These are phyloP conservation scores for Arenaria interpres DNA, from an alignment of 2,113 vertebrate species.

Conservation along the genomic window DNA sequence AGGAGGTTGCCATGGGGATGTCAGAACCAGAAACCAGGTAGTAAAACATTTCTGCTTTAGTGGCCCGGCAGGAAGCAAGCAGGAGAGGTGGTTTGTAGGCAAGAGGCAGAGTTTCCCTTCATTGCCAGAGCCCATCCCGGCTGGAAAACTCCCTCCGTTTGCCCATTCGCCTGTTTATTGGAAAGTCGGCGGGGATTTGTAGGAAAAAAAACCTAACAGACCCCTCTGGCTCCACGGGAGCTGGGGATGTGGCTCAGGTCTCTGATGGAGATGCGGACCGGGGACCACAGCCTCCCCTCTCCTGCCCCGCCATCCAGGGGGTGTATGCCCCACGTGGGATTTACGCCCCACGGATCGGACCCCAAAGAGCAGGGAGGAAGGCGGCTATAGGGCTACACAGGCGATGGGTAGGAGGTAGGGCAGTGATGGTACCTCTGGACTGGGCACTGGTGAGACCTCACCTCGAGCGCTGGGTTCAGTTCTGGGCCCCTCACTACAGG, in stretches of 20 bases:
- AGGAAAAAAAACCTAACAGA: too few species aligned
- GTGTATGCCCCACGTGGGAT: rapidly evolving
- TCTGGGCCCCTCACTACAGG: too few species aligned
- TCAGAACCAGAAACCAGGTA: constrained; percentile 34
- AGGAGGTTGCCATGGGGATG: constrained; percentile 62
- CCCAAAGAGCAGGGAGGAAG: not conserved
- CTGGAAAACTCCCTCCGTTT: not conserved
- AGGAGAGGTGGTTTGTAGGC: not conserved
- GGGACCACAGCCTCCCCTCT: not conserved
- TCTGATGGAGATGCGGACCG: not conserved
- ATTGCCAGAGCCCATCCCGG: not conserved
- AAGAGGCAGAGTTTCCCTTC: not conserved
- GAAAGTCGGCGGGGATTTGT: rapidly evolving
- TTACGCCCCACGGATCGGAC: too few species aligned
- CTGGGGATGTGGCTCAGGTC: not conserved
- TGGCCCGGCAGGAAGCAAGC: not conserved
- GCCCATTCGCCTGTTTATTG: too few species aligned
- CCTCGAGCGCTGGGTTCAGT: too few species aligned
- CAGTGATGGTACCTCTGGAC: too few species aligned
- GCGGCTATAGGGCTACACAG: not conserved
- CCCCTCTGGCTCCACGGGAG: not conserved
- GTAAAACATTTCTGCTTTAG: not conserved
- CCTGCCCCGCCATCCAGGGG: rapidly evolving
- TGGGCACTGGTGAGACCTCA: too few species aligned
- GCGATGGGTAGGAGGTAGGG: too few species aligned